Conservation (phyloP, 2,113 vertebrate species). For the Centropus bengalensis region DNA sequence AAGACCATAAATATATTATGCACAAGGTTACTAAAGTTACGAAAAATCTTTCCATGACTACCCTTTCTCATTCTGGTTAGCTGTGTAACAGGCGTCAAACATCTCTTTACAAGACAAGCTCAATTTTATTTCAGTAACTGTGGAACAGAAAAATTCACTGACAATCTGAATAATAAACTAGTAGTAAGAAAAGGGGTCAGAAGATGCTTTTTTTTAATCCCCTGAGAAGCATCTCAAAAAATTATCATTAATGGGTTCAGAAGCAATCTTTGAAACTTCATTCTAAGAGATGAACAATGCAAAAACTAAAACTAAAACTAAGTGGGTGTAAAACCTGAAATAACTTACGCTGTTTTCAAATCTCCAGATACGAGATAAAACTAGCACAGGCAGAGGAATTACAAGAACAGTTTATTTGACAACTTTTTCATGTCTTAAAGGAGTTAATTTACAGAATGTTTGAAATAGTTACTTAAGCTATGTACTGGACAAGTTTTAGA, state of each 20-base stretch:
- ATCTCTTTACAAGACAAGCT: background rate
- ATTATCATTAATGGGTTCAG: slow-evolving; percentile 16
- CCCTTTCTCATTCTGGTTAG: background rate
- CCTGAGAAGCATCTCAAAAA: background rate
- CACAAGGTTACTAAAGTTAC: background rate
- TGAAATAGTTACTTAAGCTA: slow-evolving; percentile 31
- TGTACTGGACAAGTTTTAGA: background rate
- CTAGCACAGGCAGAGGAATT: background rate
- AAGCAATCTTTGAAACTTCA: background rate
- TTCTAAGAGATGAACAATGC: background rate
- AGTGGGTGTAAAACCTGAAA: background rate
- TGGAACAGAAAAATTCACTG: slow-evolving; percentile 11
- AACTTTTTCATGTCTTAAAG: background rate
- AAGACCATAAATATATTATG: background rate
- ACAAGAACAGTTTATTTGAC: background rate
- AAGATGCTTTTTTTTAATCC: slow-evolving; percentile 34
- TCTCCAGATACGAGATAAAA: background rate
- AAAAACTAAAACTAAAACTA: slow-evolving; percentile 1
- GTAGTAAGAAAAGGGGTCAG: background rate
- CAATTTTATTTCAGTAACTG: slow-evolving; percentile 26
- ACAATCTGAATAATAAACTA: slow-evolving; percentile 20
- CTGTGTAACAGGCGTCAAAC: background rate
- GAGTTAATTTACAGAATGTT: background rate
- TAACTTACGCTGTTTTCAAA: slow-evolving; percentile 10
- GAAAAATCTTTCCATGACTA: background rate